Conservation (phyloP, 2,113 vertebrate genomes). For the Sylvia atricapilla region DNA sequence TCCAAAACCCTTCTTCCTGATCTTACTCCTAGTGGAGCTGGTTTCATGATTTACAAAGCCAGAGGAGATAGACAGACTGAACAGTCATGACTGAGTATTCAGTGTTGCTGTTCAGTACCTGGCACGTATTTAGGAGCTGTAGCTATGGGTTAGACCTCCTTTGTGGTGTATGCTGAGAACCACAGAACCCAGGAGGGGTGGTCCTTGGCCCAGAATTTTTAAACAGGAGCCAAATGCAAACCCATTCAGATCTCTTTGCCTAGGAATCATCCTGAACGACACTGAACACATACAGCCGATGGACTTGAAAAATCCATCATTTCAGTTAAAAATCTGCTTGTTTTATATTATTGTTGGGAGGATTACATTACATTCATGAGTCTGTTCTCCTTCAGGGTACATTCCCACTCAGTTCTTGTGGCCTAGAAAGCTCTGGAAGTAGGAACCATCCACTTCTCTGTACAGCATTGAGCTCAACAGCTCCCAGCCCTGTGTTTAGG, state of each 20-base stretch:
- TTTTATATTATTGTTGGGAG: neutral
- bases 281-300: neutral
- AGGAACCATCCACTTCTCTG: neutral
- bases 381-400: neutral
- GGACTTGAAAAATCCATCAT: neutral
- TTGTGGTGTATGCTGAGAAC: neutral
- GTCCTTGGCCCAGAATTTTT: neutral
- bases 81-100: neutral
- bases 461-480: neutral
- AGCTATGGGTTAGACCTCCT: neutral
- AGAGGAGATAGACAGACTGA: neutral
- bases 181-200: neutral
- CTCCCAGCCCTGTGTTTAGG: neutral
- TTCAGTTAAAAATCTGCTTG: neutral
- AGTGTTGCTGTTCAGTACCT: neutral
- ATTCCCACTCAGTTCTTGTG: neutral
- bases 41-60: neutral
- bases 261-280: neutral
- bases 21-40: neutral
- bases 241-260: neutral
- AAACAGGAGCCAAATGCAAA: neutral
- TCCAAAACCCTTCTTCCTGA: slow-evolving; percentile 4
- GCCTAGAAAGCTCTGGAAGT: neutral
- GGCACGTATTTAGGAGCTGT: neutral
- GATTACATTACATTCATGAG: neutral